Percentiles rank a stretch among this genome's conserved stretches.
Conservation (phyloP, 1,140 invertebrate species). For the Trichoplusia ni region DNA sequence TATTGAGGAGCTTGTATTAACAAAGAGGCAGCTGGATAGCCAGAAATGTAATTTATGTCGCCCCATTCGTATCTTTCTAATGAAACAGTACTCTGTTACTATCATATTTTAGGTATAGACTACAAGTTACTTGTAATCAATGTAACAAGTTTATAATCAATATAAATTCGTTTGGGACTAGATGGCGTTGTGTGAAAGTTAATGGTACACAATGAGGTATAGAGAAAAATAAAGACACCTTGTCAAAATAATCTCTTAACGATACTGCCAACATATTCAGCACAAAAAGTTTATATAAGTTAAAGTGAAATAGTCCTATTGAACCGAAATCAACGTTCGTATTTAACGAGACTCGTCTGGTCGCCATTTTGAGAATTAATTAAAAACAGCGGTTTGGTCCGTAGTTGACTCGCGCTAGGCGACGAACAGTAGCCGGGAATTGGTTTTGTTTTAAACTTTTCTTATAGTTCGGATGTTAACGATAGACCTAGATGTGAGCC, state of each 20-base stretch:
- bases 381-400: slow-evolving; percentile 34
- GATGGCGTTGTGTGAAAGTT: too few relatives aligned
- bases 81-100: background rate
- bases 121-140: too few relatives aligned
- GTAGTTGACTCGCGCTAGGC: background rate
- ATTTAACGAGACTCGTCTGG: slow-evolving; percentile 24
- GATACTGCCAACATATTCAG: background rate
- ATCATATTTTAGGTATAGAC: too few relatives aligned
- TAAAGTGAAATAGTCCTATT: background rate
- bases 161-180: too few relatives aligned
- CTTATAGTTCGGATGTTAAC: too few relatives aligned
- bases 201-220: too few relatives aligned
- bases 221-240: too few relatives aligned
- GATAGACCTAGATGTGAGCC: too few relatives aligned
- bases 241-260: too few relatives aligned
- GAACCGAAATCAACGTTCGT: slow-evolving; percentile 36
- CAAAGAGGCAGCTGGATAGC: background rate
- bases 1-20: slow-evolving; percentile 18
- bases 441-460: background rate
- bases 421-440: background rate
- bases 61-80: background rate
- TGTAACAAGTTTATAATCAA: too few relatives aligned
- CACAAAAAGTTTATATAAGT: background rate
- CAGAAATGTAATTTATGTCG: background rate
- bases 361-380: slow-evolving; percentile 37